phyloP scores from a whole-genome alignment of 2,797 vertebrate genomes.

The Pseudopleuronectes americanus region DNA sequence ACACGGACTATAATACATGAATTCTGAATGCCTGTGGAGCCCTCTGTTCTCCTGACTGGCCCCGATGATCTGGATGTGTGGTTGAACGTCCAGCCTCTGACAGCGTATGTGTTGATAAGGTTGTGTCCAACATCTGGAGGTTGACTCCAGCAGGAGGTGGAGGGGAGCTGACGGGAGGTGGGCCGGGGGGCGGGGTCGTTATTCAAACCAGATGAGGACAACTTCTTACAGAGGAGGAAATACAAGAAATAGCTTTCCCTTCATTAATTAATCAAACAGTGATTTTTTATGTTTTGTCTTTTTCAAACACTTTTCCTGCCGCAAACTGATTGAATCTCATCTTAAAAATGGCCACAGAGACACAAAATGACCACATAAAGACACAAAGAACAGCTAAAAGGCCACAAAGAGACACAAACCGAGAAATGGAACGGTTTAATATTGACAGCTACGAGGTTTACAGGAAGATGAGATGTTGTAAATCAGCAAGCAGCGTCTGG shows the following conservation, averaged over 20 bases:
- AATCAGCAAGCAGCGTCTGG: background rate
- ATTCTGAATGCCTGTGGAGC: background rate
- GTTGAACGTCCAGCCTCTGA: slow-evolving; percentile 21
- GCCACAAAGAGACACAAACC: no score
- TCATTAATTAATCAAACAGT: no score
- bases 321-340: no score
- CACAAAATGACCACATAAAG: no score
- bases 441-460: background rate
- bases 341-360: no score
- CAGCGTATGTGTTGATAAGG: slow-evolving; percentile 56
- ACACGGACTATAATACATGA: background rate
- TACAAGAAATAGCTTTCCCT: background rate
- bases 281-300: no score
- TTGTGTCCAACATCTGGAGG: slow-evolving; percentile 71
- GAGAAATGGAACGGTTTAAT: background rate
- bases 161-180: slow-evolving; percentile 29
- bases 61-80: slow-evolving; percentile 18
- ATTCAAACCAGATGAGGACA: slow-evolving; percentile 76
- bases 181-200: slow-evolving; percentile 32
- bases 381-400: no score
- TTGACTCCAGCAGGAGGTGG: slow-evolving; percentile 55
- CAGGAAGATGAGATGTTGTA: background rate
- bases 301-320: no score
- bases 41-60: slow-evolving; percentile 20
- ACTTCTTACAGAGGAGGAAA: slow-evolving; percentile 5